These are phyloP conservation scores for Chaetodon auriga DNA, from an alignment of 2,113 vertebrate genomes.

Conservation along the genomic window DNA sequence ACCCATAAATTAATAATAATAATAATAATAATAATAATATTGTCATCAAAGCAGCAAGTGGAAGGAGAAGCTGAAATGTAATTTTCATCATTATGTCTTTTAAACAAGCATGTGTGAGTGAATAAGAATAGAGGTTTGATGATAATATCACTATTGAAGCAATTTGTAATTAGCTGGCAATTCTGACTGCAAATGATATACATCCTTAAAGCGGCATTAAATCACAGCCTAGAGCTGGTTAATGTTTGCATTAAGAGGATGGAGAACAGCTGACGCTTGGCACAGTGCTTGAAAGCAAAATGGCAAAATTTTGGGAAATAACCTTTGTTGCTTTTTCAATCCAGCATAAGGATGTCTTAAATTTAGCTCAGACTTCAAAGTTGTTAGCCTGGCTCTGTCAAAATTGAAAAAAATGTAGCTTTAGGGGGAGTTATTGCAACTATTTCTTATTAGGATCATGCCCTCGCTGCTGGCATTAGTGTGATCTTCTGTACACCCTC, in stretches of 20 bases:
- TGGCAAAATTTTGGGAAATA: neutral
- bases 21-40: slow-evolving; percentile 46
- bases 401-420: no score
- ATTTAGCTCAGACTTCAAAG: neutral
- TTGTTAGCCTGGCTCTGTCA: neutral
- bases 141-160: slow-evolving; percentile 7
- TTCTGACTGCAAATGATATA: slow-evolving; percentile 20
- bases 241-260: neutral
- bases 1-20: slow-evolving; percentile 51
- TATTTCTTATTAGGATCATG: neutral
- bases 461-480: no score
- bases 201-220: neutral
- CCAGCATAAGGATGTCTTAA: neutral
- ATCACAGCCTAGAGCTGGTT: slow-evolving; percentile 4
- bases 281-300: neutral
- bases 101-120: neutral
- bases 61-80: slow-evolving; percentile 16
- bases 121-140: neutral
- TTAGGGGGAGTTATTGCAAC: neutral
- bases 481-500: neutral
- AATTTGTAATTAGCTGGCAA: slow-evolving; percentile 6
- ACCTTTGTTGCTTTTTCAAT: neutral
- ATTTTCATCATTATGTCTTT: slow-evolving; percentile 17
- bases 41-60: slow-evolving; percentile 3
- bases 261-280: neutral